Evolutionary conservation across 2,888 invertebrate species (phyloP), one percentile per base, ranked within the genome.

Genomic region (Deroplatys truncata): DNA sequence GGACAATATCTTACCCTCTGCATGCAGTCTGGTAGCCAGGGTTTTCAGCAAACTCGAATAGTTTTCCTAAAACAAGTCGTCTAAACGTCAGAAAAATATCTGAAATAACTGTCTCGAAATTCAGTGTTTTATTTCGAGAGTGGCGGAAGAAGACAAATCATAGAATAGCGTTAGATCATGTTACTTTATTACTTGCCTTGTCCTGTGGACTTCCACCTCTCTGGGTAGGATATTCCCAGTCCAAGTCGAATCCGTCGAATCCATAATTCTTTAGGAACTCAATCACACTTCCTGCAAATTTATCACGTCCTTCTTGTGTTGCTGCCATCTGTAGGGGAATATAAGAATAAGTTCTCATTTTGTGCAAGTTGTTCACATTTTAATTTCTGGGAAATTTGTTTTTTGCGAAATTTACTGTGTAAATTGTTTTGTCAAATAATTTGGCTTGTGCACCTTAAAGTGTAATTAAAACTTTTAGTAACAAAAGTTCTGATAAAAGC

Each of bases 241-340:
- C 94, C 56, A 95, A 91, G 92, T 95, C 94, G 31, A 95, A 91
- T 15, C 94, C 95, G 91, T 94, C 94, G 91, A 95, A 95, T 86
- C 93, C 93, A 91, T 94, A 93, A 88, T 92, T 92, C 28, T 93
- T 91, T 10, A 94, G 91, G 91, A 93, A 94, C 28, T 92, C 92
- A 20, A 94, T 91, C 2, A 93, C 94, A 85, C 93, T 93, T 4
- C 94, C 92, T 8, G 93, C 93, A 91, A 95, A 95, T 31, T 49
- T 84, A 31, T 82, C 91, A 92, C 85, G 92, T 91, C 85, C 94
- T 92, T 7, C 92, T 28, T 92, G 91, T 4, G 92, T 92, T 13
- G 92, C 92, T 0, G 94, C 94, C 94, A 94, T 94, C 92, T 94
- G 91, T 25, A 92, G 92, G 90, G 92, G 92, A 88, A 92, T 43